These are phyloP conservation scores for Kryptolebias ocellatus DNA, from an alignment of 2,797 vertebrate species.

Conservation along the genomic window DNA sequence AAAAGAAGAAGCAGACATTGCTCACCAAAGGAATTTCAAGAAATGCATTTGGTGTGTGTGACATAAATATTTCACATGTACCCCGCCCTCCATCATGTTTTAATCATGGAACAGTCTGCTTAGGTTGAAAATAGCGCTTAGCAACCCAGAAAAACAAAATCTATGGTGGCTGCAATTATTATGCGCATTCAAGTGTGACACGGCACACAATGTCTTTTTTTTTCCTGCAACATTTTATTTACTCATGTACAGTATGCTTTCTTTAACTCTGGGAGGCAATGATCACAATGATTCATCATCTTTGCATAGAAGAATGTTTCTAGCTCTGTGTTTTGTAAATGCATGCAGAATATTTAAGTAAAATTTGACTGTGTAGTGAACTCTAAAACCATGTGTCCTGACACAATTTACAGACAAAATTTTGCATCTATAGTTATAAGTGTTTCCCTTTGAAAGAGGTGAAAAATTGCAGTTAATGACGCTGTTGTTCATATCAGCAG, in stretches of 20 bases:
- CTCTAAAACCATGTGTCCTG: neutral
- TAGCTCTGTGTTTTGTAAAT: neutral
- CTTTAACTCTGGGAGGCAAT: neutral
- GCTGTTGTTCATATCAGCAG: neutral
- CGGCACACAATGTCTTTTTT: conserved; percentile 49
- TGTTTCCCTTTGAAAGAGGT: neutral
- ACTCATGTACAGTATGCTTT: conserved; percentile 2
- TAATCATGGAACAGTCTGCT: conserved; percentile 81
- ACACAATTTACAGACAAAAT: neutral
- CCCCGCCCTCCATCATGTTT: conserved; percentile 76
- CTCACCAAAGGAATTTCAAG: conserved; percentile 28
- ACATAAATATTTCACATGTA: conserved; percentile 79
- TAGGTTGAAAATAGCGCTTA: conserved; percentile 76
- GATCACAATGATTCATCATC: conserved; percentile 7
- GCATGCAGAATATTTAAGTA: neutral
- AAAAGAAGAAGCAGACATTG: conserved; percentile 23
- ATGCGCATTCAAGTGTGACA: conserved; percentile 60
- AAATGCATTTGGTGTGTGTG: conserved; percentile 41
- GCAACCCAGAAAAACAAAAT: conserved; percentile 76
- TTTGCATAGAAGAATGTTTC: neutral
- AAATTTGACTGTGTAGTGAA: neutral
- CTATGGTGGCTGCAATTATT: conserved; percentile 50
- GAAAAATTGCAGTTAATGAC: neutral
- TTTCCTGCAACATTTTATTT: conserved; percentile 8
- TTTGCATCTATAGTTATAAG: neutral